Conservation (phyloP, 2,113 vertebrate genomes). For the Chamaea fasciata region DNA sequence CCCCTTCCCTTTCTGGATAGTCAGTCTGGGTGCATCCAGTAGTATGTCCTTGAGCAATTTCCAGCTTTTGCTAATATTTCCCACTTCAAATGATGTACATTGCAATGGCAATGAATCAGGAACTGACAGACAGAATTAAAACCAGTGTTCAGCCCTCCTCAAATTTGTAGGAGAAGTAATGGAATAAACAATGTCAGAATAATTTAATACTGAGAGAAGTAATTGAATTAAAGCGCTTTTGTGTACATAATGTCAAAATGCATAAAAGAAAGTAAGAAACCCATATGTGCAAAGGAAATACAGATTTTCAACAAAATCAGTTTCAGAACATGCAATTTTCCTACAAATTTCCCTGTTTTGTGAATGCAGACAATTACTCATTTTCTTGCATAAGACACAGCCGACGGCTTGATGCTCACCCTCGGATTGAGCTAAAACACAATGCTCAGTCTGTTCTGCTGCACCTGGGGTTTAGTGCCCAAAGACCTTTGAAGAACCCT, state of each 20-base stretch:
- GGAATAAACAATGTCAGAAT: conserved; percentile 70
- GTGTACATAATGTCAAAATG: conserved; percentile 63
- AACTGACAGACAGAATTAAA: conserved; percentile 65
- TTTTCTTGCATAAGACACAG: conserved; percentile 15
- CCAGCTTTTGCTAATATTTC: conserved; percentile 60
- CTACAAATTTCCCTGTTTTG: background rate
- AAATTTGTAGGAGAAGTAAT: conserved; percentile 57
- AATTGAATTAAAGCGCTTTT: conserved; percentile 64
- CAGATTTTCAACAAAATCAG: conserved; percentile 49
- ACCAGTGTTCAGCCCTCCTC: conserved; percentile 49
- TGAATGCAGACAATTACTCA: background rate
- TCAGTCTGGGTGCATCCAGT: conserved; percentile 44
- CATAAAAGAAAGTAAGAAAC: conserved; percentile 63
- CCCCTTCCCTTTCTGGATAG: background rate
- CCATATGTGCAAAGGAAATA: conserved; percentile 54
- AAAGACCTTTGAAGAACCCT: background rate
- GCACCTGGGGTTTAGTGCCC: background rate
- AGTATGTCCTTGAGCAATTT: conserved; percentile 48
- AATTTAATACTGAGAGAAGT: conserved; percentile 64
- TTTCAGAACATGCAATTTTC: conserved; percentile 41
- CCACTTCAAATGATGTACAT: conserved; percentile 62
- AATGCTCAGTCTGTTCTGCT: background rate
- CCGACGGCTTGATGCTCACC: background rate
- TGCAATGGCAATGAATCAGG: conserved; percentile 49
- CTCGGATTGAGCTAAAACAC: background rate